Evolutionary conservation across 2,797 vertebrate genomes (phyloP).

Genomic region (Chelonia mydas): DNA sequence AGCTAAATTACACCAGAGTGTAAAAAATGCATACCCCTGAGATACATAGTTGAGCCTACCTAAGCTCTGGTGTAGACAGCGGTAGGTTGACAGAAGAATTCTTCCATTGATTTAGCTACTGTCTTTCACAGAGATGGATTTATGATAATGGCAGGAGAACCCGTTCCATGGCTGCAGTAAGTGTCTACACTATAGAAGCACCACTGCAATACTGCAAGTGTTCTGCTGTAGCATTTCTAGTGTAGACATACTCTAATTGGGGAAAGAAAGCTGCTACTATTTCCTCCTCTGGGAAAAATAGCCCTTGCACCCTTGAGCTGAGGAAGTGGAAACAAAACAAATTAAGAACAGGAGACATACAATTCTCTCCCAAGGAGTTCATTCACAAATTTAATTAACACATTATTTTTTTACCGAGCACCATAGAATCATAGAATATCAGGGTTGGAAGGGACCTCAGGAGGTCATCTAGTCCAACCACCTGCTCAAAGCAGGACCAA

Average conservation of each 20-base stretch:
- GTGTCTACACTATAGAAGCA: no score
- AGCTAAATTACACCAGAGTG: not conserved
- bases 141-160: not conserved
- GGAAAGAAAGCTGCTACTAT: not conserved
- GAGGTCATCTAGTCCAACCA: no score
- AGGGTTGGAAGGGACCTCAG: no score
- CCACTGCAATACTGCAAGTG: not conserved
- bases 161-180: not conserved
- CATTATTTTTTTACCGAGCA: no score
- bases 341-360: not conserved
- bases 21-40: not conserved
- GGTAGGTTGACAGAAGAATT: not conserved
- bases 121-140: not conserved
- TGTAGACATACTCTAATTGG: not conserved
- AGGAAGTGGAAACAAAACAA: not conserved
- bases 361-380: no score
- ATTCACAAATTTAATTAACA: no score
- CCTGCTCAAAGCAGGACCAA: no score
- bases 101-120: not conserved
- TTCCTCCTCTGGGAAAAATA: not conserved
- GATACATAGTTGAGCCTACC: not conserved
- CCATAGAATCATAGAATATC: no score
- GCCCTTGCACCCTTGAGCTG: rapidly evolving
- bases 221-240: not conserved
- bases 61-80: not conserved